Evolutionary conservation across 2,113 vertebrate species (phyloP).

Genomic region (Petrocephalus zakoni): DNA sequence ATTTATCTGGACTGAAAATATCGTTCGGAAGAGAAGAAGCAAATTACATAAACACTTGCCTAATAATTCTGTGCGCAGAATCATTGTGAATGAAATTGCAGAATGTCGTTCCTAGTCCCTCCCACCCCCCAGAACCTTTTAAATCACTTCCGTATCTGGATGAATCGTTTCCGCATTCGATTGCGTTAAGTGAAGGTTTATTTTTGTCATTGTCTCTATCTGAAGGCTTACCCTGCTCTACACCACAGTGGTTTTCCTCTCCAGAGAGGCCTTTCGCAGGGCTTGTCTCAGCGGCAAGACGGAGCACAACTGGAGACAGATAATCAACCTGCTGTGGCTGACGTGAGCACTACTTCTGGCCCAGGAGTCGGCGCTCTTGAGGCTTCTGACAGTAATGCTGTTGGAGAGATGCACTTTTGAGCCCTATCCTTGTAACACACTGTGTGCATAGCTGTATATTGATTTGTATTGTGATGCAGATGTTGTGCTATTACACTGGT

Average conservation of each 20-base stretch:
- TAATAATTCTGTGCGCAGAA: too few relatives aligned
- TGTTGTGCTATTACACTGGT: neutral
- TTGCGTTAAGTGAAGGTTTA: neutral
- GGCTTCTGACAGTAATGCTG: neutral
- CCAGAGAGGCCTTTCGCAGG: conserved; percentile 89
- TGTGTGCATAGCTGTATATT: neutral
- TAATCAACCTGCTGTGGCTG: conserved; percentile 87
- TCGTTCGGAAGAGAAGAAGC: too few relatives aligned
- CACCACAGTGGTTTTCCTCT: conserved; percentile 83
- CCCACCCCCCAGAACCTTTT: neutral
- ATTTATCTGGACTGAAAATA: too few relatives aligned
- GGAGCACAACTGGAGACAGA: conserved; percentile 80
- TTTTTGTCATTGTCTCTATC: conserved; percentile 13
- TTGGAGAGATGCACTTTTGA: neutral
- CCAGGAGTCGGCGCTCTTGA: neutral
- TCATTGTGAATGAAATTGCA: neutral
- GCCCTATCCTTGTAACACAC: neutral
- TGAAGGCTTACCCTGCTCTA: conserved; percentile 85
- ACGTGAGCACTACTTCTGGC: conserved; percentile 65
- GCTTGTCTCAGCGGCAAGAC: conserved; percentile 79
- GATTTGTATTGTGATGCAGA: neutral
- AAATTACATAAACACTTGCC: too few relatives aligned
- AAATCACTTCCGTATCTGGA: neutral
- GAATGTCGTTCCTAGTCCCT: neutral
- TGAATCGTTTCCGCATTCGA: neutral